Evolutionary conservation across 2,888 invertebrate genomes (phyloP).

Genomic region (Tuberolachnus salignus): DNA sequence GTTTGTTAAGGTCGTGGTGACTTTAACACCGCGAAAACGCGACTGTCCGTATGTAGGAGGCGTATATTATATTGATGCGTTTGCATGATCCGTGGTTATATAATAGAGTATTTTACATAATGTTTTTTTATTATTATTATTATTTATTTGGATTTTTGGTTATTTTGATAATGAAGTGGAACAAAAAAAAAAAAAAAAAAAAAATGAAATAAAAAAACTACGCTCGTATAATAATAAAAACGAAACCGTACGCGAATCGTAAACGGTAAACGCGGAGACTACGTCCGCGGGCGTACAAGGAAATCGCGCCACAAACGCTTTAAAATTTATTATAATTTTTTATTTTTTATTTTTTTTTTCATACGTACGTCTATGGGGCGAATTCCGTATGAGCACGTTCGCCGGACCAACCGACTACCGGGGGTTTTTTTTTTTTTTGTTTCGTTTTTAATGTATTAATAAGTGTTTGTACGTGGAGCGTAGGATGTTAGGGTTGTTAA

Average conservation of each 20-base stretch:
- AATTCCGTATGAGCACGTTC: not conserved
- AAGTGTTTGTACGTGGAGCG: not conserved
- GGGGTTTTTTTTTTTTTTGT: too few species aligned
- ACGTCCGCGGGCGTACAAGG: not conserved
- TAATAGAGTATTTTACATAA: too few species aligned
- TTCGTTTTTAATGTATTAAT: slow-evolving; percentile 2
- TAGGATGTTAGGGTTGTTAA: too few species aligned
- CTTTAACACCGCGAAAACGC: too few species aligned
- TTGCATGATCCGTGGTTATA: too few species aligned
- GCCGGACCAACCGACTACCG: slow-evolving; percentile 18
- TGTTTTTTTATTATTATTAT: too few species aligned
- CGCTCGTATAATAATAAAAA: not conserved
- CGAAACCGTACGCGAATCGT: slow-evolving; percentile 24
- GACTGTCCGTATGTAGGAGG: too few species aligned
- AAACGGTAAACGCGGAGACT: slow-evolving; percentile 29
- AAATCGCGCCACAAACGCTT: not conserved
- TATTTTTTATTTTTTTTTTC: too few species aligned
- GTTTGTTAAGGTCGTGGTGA: too few species aligned
- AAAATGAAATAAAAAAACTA: slow-evolving; percentile 18
- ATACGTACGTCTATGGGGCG: not conserved
- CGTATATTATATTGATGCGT: too few species aligned
- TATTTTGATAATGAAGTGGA: too few species aligned
- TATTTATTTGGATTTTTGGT: too few species aligned
- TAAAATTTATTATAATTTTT: not conserved
- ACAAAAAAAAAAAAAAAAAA: not conserved